Percentiles rank a stretch among this genome's conserved stretches.
phyloP scores from a whole-genome alignment of 2,888 invertebrate genomes.

The Mythimna albipuncta region DNA sequence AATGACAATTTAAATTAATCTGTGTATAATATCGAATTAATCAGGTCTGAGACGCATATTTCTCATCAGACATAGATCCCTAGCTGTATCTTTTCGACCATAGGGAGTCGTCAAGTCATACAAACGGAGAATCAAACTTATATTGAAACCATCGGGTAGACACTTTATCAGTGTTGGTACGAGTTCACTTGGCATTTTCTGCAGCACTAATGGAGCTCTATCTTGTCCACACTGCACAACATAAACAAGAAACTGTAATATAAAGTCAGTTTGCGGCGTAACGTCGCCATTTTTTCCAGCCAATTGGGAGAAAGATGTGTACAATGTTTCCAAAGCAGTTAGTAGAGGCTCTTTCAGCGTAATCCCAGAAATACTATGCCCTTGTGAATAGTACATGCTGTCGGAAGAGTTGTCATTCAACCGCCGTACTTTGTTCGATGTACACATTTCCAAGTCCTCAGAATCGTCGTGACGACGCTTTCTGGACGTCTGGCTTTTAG shows the following conservation, averaged over 20 bases:
- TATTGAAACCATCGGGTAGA: slow-evolving; percentile 94
- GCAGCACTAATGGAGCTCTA: slow-evolving; percentile 93
- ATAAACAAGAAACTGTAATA: slow-evolving; percentile 94
- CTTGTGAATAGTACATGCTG: slow-evolving; percentile 88
- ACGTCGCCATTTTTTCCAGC: slow-evolving; percentile 94
- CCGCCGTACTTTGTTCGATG: slow-evolving; percentile 92
- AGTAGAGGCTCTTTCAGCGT: slow-evolving; percentile 92
- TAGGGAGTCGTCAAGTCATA: slow-evolving; percentile 94
- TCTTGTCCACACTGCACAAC: slow-evolving; percentile 95
- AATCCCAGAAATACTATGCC: slow-evolving; percentile 74
- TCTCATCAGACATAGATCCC: slow-evolving; percentile 96
- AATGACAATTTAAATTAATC: slow-evolving; percentile 12
- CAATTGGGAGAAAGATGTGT: slow-evolving; percentile 93
- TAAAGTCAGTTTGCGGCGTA: slow-evolving; percentile 96
- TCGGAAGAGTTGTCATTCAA: slow-evolving; percentile 92
- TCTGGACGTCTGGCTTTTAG: slow-evolving; percentile 83
- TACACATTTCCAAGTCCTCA: slow-evolving; percentile 91
- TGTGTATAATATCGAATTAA: slow-evolving; percentile 62
- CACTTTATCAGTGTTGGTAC: slow-evolving; percentile 95
- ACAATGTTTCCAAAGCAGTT: slow-evolving; percentile 92
- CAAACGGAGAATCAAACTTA: slow-evolving; percentile 93
- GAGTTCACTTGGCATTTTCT: slow-evolving; percentile 94
- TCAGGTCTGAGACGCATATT: slow-evolving; percentile 94
- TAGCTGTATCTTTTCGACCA: slow-evolving; percentile 96
- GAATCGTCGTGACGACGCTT: slow-evolving; percentile 92